phyloP scores from a whole-genome alignment of 1,140 invertebrate genomes.

The Trialeurodes vaporariorum region DNA sequence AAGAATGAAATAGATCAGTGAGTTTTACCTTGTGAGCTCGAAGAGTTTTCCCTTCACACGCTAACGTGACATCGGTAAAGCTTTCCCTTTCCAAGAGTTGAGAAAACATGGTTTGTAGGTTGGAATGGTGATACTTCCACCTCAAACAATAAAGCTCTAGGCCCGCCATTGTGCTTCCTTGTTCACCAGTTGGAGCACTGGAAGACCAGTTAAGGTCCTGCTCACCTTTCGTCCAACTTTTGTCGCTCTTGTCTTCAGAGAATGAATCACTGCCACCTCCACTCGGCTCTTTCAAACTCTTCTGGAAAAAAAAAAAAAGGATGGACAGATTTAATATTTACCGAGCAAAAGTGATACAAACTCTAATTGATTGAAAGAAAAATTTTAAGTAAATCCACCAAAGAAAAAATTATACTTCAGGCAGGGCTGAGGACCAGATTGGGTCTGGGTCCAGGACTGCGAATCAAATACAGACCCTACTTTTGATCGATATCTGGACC shows the following conservation, averaged over 20 bases:
- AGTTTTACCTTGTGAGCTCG: slow-evolving; percentile 69
- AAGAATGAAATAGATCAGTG: too few species aligned
- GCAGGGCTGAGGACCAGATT: too few species aligned
- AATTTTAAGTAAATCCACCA: too few species aligned
- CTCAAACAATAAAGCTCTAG: slow-evolving; percentile 69
- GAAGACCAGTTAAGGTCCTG: background rate
- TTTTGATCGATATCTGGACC: too few species aligned
- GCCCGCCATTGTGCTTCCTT: background rate
- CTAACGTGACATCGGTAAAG: slow-evolving; percentile 82
- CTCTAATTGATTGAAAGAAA: too few species aligned
- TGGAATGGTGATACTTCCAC: slow-evolving; percentile 85
- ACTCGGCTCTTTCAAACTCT: background rate
- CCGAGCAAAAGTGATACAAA: too few species aligned
- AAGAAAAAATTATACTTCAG: too few species aligned
- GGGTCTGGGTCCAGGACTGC: too few species aligned
- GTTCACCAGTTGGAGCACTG: background rate
- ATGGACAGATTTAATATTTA: too few species aligned
- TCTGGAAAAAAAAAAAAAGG: background rate
- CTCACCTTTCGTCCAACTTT: background rate
- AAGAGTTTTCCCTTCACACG: slow-evolving; percentile 76
- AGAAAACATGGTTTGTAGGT: slow-evolving; percentile 74
- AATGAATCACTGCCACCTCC: background rate
- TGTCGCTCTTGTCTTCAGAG: background rate
- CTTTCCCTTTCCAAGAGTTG: slow-evolving; percentile 73
- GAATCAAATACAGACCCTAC: too few species aligned